These are phyloP conservation scores for Acleris laterana DNA, from an alignment of 2,888 invertebrate genomes.

Conservation along the genomic window DNA sequence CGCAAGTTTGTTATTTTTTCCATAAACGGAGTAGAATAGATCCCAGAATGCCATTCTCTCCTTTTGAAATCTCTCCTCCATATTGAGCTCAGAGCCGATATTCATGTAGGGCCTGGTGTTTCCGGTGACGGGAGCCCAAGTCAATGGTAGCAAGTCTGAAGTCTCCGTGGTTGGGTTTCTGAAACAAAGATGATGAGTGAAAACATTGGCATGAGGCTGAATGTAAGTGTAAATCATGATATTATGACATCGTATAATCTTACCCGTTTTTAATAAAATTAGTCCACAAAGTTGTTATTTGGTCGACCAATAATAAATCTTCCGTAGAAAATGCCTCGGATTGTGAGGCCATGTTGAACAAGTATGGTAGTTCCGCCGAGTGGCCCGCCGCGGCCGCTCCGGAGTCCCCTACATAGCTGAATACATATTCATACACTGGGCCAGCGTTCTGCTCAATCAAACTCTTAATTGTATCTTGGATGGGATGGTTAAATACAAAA, in stretches of 20 bases:
- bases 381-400: conserved; percentile 56
- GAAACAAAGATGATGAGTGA: conserved; percentile 41
- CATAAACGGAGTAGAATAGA: conserved; percentile 68
- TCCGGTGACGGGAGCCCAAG: conserved; percentile 59
- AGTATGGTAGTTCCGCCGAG: conserved; percentile 63
- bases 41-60: conserved; percentile 77
- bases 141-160: conserved; percentile 58
- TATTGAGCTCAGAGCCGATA: conserved; percentile 60
- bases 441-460: conserved; percentile 63
- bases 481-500: conserved; percentile 66
- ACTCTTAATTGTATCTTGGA: conserved; percentile 60
- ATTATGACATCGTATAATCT: conserved; percentile 37
- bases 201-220: conserved; percentile 40
- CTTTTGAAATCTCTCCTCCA: conserved; percentile 60
- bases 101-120: conserved; percentile 62
- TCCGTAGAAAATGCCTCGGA: conserved; percentile 47
- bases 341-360: conserved; percentile 54
- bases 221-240: neutral
- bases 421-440: conserved; percentile 68
- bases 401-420: conserved; percentile 60
- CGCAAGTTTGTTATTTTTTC: conserved; percentile 57
- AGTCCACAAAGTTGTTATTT: conserved; percentile 67
- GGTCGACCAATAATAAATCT: conserved; percentile 59
- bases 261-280: conserved; percentile 78
- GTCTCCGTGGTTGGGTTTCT: conserved; percentile 68